These are phyloP conservation scores for Spisula subtruncata DNA, from an alignment of 2,888 invertebrate species.

Conservation along the genomic window DNA sequence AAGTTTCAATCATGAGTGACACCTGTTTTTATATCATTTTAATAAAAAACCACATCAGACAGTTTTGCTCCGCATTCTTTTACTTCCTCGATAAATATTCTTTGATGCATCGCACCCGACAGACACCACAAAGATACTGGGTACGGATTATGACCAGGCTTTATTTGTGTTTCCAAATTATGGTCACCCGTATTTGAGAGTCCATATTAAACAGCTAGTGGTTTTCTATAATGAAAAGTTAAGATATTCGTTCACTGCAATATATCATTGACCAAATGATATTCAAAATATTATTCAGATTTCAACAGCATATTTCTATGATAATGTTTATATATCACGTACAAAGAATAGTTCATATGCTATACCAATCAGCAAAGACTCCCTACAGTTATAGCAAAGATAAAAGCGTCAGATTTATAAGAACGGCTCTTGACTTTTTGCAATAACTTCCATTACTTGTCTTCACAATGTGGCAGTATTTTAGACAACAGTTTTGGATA, in stretches of 20 bases:
- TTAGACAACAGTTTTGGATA: neutral
- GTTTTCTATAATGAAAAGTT: no score
- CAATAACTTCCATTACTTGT: neutral
- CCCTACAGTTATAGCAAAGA: neutral
- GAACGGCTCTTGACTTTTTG: constrained; percentile 3
- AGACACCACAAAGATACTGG: no score
- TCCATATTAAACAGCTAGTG: no score
- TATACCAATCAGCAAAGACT: neutral
- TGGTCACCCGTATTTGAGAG: no score
- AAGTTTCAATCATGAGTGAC: neutral
- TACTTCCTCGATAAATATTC: no score
- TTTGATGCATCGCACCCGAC: no score
- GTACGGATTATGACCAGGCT: no score
- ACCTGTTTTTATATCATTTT: neutral
- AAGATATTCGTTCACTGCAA: no score
- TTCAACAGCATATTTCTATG: neutral
- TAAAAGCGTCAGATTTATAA: constrained; percentile 5
- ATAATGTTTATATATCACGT: neutral
- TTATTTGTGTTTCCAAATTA: no score
- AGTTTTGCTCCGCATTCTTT: neutral
- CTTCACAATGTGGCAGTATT: neutral
- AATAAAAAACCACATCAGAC: neutral
- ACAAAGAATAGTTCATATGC: neutral
- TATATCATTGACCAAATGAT: no score
- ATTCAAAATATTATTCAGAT: neutral